A percentile compares a stretch with the other conserved stretches of the same genome.
phyloP scores from a whole-genome alignment of 2,888 invertebrate species.

The Autographa pulchrina region DNA sequence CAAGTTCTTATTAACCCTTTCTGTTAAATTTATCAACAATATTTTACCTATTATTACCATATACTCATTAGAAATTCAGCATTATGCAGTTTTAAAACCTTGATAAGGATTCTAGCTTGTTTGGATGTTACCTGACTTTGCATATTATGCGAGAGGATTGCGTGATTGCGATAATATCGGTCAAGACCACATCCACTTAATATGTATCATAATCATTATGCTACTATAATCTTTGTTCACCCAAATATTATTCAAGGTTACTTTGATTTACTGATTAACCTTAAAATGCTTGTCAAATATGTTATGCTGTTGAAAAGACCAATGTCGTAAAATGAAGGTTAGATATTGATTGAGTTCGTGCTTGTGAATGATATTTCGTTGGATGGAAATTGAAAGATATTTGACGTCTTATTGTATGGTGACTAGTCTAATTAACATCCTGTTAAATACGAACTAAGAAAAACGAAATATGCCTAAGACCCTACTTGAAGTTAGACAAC shows the following conservation, averaged over 20 bases:
- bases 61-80: background rate
- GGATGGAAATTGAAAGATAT: background rate
- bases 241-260: constrained; percentile 48
- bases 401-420: background rate
- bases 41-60: no score
- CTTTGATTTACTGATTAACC: constrained; percentile 47
- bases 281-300: constrained; percentile 41
- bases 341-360: constrained; percentile 17
- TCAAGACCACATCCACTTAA: constrained; percentile 50
- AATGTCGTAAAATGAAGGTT: constrained; percentile 36
- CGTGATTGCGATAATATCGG: constrained; percentile 50
- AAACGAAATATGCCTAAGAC: no score
- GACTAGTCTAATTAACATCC: constrained; percentile 13
- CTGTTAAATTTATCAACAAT: no score
- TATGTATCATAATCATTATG: constrained; percentile 44
- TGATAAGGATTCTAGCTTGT: background rate
- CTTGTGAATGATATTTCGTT: background rate
- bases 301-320: constrained; percentile 22
- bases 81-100: background rate
- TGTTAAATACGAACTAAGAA: background rate
- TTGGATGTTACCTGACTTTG: constrained; percentile 5
- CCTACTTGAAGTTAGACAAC: no score
- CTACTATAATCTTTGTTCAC: constrained; percentile 50
- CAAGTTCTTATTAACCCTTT: no score
- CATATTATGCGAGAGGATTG: constrained; percentile 37